Conservation (phyloP, 2,113 vertebrate genomes). For the Sinosuthora webbiana region DNA sequence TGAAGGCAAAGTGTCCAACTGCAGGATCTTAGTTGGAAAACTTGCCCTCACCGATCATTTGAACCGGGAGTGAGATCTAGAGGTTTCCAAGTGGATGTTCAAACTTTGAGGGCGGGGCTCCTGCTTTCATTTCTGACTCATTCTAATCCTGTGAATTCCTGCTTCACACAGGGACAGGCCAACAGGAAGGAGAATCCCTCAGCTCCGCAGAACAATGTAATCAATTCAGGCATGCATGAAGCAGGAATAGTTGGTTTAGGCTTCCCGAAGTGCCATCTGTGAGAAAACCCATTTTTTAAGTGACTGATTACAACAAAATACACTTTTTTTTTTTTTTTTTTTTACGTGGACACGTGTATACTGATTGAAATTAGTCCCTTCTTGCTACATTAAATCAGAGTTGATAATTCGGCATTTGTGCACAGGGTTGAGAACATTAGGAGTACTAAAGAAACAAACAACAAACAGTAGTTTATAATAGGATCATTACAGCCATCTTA, state of each 20-base stretch:
- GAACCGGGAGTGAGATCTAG: background rate
- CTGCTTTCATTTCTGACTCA: background rate
- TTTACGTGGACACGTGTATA: background rate
- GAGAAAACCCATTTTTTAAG: background rate
- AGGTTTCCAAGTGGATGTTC: background rate
- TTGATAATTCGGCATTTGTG: conserved; percentile 36
- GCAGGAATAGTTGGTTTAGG: background rate
- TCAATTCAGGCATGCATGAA: background rate
- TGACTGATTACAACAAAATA: background rate
- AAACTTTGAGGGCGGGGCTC: background rate
- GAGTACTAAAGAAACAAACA: conserved; percentile 28
- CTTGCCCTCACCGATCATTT: background rate
- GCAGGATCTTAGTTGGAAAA: background rate
- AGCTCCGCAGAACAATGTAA: background rate
- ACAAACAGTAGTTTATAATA: conserved; percentile 37
- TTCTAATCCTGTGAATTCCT: background rate
- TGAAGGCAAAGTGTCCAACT: background rate
- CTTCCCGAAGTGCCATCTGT: background rate
- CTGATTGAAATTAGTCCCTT: background rate
- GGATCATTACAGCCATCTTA: conserved; percentile 33
- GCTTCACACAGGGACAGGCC: background rate
- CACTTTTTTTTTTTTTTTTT: background rate
- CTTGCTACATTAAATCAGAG: background rate
- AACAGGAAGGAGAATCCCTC: background rate
- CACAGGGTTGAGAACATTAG: background rate